These are phyloP conservation scores for Prunella strophiata DNA, from an alignment of 2,797 vertebrate genomes.

Conservation along the genomic window DNA sequence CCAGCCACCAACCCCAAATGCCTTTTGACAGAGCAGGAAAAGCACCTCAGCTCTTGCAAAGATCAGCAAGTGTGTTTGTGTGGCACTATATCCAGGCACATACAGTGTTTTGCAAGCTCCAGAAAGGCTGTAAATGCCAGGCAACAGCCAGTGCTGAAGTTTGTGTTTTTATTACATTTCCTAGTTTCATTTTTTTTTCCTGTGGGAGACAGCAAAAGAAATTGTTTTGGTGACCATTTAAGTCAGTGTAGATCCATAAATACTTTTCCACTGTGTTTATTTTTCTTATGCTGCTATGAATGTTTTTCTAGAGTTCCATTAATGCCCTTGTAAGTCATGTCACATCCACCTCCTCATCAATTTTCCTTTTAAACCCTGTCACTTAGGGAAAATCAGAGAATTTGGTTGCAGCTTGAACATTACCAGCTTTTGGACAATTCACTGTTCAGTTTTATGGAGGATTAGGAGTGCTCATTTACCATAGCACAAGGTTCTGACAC, in stretches of 20 bases:
- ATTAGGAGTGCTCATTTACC: neutral
- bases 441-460: neutral
- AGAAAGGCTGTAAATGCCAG: neutral
- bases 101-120: neutral
- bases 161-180: neutral
- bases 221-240: neutral
- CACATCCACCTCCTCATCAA: conserved; percentile 32
- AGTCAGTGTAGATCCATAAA: neutral
- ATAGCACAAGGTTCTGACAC: neutral
- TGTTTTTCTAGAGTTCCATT: neutral
- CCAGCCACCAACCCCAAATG: neutral
- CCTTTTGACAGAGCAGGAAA: neutral
- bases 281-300: neutral
- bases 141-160: neutral
- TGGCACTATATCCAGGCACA: neutral
- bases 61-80: neutral
- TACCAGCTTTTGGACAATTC: neutral
- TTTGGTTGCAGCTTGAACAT: neutral
- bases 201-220: conserved; percentile 10
- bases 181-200: neutral
- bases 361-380: conserved; percentile 11
- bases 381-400: neutral
- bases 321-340: conserved; percentile 3
- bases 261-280: conserved; percentile 1
- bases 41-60: neutral